Conservation (phyloP, 2,888 invertebrate species). For the Coleophora deauratella region DNA sequence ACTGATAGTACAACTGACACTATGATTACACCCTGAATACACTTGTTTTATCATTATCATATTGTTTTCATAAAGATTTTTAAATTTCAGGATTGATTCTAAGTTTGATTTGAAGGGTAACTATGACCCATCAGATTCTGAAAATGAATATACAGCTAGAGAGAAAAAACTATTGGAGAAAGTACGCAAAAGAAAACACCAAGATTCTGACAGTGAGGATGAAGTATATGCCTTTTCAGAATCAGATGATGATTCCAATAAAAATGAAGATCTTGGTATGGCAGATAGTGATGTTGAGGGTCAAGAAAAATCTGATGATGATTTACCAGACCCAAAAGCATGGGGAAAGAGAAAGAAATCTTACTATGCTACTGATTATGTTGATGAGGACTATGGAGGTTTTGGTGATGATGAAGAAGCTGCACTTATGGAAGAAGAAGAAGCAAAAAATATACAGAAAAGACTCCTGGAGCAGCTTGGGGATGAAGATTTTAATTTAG, state of each 20-base stretch:
- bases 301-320: conserved; percentile 78
- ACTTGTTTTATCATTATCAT: background rate
- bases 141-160: conserved; percentile 79
- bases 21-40: background rate
- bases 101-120: conserved; percentile 64
- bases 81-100: conserved; percentile 51
- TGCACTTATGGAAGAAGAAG: conserved; percentile 84
- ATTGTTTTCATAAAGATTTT: conserved; percentile 4
- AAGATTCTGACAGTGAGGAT: conserved; percentile 73
- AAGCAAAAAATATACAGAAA: conserved; percentile 86
- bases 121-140: conserved; percentile 80
- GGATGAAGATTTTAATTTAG: conserved; percentile 83
- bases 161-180: conserved; percentile 78
- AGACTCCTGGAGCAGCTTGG: conserved; percentile 84
- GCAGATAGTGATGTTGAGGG: conserved; percentile 87
- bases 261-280: conserved; percentile 59
- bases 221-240: conserved; percentile 78
- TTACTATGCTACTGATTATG: conserved; percentile 91
- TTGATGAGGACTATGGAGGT: conserved; percentile 89
- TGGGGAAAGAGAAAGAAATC: conserved; percentile 89
- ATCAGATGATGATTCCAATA: conserved; percentile 56
- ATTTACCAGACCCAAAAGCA: conserved; percentile 85
- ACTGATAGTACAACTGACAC: background rate
- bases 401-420: conserved; percentile 80
- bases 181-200: conserved; percentile 66